Base-by-base conservation (phyloP, 2,888 invertebrate genomes). In the Lasioglossum morio region DNA sequence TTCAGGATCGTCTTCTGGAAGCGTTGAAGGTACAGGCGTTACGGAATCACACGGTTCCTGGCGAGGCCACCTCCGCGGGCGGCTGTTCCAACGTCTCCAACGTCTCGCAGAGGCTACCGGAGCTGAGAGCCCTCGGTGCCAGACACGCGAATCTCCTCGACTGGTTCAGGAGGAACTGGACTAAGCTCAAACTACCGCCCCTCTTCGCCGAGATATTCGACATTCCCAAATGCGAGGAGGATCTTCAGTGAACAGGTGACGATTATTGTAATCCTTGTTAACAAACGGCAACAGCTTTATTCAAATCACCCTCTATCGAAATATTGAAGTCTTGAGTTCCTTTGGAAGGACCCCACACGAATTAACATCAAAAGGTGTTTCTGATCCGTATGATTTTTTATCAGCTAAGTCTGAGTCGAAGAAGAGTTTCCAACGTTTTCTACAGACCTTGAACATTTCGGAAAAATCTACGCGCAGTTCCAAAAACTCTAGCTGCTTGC, bases 191-290 rank as follows among this genome's bases (percentile, higher is more conserved):
- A 87, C 96, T 99, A 92, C 99, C 99, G 73, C 98, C 99, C 4
- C 97, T 99, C 80, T 99, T 99, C 96, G 98, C 99, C 57, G 99
- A 99, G 96, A 98, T 99, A 92, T 99, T 99, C 96, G 99, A 99
- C 96, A 99, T 99, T 95, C 98, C 98, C 90, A 98, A 97, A 95
- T 96, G 97, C 93, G 97, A 97, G 94, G 97, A 97, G 93, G 97
- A 97, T 94, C 94, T 95, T 85, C 95, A 95, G 91, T 95, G 93
- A 95, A 93, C 77, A 89, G 27, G 43, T 43, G 43, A 43, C 43
- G 43, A 12, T 43, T 43, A 43, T 14, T 43, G 43, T 14, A 14
- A 43, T 43, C 12, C 43, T 43, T 27, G 27, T 46, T 16, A 46
- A 46, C 16, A 16, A 46, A 46, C 0, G 4, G 14, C 46, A 16